These are phyloP conservation scores for Leptonema lineaticorne DNA, from an alignment of 1,140 invertebrate genomes.

Conservation along the genomic window DNA sequence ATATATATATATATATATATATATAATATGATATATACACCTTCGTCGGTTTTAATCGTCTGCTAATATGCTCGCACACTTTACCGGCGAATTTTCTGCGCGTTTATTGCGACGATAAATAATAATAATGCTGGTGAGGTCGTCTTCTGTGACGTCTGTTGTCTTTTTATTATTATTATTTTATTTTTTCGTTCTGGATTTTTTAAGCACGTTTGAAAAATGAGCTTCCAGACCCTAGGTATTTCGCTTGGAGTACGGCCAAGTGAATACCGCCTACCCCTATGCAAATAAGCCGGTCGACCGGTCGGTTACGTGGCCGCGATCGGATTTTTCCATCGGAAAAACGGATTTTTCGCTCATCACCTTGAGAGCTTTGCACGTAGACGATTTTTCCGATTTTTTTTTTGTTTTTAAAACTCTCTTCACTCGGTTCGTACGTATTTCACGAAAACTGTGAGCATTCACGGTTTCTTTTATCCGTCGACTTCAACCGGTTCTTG, in stretches of 20 bases:
- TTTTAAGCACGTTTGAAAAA: constrained; percentile 32
- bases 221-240: too few species aligned
- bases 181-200: background rate
- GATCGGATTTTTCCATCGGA: background rate
- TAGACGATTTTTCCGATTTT: too few species aligned
- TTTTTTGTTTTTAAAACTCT: too few species aligned
- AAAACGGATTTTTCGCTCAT: background rate
- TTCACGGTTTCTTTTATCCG: too few species aligned
- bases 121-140: too few species aligned
- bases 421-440: too few species aligned
- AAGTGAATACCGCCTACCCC: constrained; percentile 19
- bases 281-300: constrained; percentile 14
- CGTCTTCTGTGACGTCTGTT: background rate
- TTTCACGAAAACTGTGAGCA: too few species aligned
- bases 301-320: background rate
- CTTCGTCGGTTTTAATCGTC: background rate
- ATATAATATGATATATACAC: background rate
- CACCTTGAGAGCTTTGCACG: background rate
- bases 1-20: too few species aligned
- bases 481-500: too few species aligned
- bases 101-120: background rate
- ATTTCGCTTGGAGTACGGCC: constrained; percentile 16
- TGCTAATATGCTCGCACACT: background rate
- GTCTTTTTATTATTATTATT: background rate
- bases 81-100: background rate